Evolutionary conservation across 2,797 vertebrate species (phyloP).

Genomic region (Channallabes apus): DNA sequence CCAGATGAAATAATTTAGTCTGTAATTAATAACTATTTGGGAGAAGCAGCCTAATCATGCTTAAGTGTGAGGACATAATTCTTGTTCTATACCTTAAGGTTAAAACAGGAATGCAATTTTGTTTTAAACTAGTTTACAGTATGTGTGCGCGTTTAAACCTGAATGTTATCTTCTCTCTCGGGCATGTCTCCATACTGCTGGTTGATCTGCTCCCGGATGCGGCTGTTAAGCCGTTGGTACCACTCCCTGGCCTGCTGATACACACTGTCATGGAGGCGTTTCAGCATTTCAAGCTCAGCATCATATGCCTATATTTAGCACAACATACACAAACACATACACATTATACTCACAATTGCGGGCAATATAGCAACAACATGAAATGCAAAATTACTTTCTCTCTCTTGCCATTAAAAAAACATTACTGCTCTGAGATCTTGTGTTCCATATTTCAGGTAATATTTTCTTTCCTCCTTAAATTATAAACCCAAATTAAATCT

Average conservation of each 20-base stretch:
- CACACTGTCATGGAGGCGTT: slow-evolving; percentile 82
- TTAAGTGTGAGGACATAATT: neutral
- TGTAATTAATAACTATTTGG: neutral
- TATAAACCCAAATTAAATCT: neutral
- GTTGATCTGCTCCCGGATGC: slow-evolving; percentile 75
- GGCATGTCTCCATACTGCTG: slow-evolving; percentile 81
- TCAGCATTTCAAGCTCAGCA: slow-evolving; percentile 78
- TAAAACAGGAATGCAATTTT: neutral
- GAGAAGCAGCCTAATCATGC: neutral
- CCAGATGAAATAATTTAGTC: neutral
- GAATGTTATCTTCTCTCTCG: slow-evolving; percentile 71
- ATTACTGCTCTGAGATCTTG: neutral
- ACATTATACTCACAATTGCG: neutral
- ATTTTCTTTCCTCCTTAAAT: neutral
- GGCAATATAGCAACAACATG: neutral
- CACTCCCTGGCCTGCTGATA: slow-evolving; percentile 83
- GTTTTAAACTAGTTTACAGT: neutral
- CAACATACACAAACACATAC: slow-evolving; percentile 21
- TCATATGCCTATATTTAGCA: slow-evolving; percentile 72
- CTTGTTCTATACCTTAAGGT: neutral
- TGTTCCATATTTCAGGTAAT: neutral
- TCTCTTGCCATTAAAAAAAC: neutral
- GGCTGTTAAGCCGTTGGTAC: slow-evolving; percentile 77
- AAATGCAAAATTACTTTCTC: neutral
- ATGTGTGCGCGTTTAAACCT: slow-evolving; percentile 38